These are phyloP conservation scores for Sula dactylatra DNA, from an alignment of 2,113 vertebrate species.

Conservation along the genomic window DNA sequence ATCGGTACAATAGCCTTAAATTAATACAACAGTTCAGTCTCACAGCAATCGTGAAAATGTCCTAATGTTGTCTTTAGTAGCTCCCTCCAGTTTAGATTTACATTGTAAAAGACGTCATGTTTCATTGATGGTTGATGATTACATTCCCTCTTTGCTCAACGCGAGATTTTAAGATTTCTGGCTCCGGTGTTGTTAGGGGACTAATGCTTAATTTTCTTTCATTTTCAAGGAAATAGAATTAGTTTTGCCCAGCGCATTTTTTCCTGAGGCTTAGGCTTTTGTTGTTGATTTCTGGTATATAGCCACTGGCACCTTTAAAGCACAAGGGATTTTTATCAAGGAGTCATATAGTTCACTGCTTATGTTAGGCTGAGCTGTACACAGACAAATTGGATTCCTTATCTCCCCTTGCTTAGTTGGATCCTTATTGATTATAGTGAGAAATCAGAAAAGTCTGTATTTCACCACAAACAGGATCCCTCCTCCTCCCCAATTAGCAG, in stretches of 20 bases:
- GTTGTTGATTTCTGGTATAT: not conserved
- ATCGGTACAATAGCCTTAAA: not conserved
- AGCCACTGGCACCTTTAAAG: not conserved
- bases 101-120: not conserved
- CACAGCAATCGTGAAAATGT: not conserved
- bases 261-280: not conserved
- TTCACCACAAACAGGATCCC: not conserved
- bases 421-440: not conserved
- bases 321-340: not conserved
- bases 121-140: not conserved
- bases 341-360: not conserved
- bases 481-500: not conserved
- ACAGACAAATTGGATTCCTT: not conserved
- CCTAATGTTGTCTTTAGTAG: not conserved
- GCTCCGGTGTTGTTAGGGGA: not conserved
- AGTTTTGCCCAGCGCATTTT: not conserved
- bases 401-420: not conserved
- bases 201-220: not conserved
- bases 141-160: not conserved
- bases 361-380: not conserved
- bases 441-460: not conserved
- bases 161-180: not conserved
- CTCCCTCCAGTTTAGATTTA: not conserved
- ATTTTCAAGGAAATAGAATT: not conserved
- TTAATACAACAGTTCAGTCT: not conserved